A percentile compares a stretch with the other conserved stretches of the same genome.
phyloP scores from a whole-genome alignment of 2,113 vertebrate species.

The Empidonax alnorum region DNA sequence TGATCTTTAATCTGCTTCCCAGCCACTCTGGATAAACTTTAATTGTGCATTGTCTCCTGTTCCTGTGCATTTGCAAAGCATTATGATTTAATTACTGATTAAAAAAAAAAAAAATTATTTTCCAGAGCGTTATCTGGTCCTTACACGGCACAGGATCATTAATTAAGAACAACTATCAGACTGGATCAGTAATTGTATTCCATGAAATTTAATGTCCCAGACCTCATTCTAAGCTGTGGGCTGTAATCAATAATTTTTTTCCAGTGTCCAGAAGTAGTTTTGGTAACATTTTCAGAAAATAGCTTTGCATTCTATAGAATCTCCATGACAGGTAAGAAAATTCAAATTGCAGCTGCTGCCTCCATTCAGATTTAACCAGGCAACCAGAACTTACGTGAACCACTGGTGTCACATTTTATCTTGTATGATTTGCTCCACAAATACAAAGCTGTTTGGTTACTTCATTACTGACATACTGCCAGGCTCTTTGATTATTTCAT shows the following conservation, averaged over 20 bases:
- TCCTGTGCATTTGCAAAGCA: neutral
- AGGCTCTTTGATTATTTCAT: neutral
- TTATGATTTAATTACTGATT: neutral
- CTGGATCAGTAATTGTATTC: neutral
- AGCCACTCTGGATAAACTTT: neutral
- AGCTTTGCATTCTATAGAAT: neutral
- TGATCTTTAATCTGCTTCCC: neutral
- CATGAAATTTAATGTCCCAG: neutral
- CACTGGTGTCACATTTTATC: neutral
- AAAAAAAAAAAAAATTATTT: neutral
- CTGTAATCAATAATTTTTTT: neutral
- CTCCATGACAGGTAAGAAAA: neutral
- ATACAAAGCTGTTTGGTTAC: neutral
- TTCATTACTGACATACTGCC: neutral
- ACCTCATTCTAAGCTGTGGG: neutral
- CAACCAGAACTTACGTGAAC: neutral
- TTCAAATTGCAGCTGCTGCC: neutral
- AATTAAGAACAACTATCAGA: neutral
- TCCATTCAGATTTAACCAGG: neutral
- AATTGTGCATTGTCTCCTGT: neutral
- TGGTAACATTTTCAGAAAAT: neutral
- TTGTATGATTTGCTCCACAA: neutral
- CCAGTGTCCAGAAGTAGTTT: neutral
- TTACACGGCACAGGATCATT: neutral
- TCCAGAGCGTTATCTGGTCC: neutral